Percentiles rank a stretch among this genome's conserved stretches.
These are phyloP conservation scores for Tenthredo amoena DNA, from an alignment of 2,888 invertebrate genomes.

Conservation along the genomic window DNA sequence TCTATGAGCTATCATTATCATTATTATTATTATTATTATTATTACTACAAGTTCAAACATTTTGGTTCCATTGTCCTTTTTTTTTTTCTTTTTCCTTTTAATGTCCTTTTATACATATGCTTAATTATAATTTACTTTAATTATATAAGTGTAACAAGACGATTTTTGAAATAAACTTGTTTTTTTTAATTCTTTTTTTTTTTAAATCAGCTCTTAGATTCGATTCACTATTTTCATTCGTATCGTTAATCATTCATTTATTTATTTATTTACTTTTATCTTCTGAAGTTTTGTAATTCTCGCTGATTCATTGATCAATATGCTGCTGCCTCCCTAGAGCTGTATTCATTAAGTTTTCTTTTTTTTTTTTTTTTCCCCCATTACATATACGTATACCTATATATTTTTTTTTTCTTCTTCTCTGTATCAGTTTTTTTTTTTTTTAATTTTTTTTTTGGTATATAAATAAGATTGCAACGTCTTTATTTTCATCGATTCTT, in stretches of 20 bases:
- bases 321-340: conserved; percentile 17
- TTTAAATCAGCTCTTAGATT: background rate
- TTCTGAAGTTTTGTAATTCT: background rate
- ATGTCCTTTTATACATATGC: background rate
- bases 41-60: background rate
- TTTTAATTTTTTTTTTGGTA: background rate
- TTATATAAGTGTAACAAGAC: background rate
- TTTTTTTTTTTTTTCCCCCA: background rate
- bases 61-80: conserved; percentile 29
- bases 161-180: background rate
- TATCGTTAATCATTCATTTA: background rate
- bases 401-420: background rate
- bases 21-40: conserved; percentile 20
- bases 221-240: background rate
- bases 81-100: too few relatives aligned
- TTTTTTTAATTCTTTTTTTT: background rate
- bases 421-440: background rate
- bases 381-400: background rate
- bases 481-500: background rate
- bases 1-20: conserved; percentile 10
- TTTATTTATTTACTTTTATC: background rate
- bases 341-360: background rate
- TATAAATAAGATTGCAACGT: background rate
- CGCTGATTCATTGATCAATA: background rate
- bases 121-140: background rate